phyloP scores from a whole-genome alignment of 2,888 invertebrate species.

The Trimorus sp. region DNA sequence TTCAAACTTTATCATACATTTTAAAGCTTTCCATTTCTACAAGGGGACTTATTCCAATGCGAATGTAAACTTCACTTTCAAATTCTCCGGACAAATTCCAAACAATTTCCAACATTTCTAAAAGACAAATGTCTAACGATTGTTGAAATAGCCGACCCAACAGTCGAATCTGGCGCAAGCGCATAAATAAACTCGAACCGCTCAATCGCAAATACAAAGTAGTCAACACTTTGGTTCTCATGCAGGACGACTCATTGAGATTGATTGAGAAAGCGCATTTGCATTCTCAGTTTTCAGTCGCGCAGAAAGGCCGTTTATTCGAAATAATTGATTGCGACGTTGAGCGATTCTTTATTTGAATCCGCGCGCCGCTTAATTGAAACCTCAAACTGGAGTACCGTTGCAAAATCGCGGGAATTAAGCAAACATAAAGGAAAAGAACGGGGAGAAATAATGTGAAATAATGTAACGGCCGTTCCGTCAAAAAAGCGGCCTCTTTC shows the following conservation, averaged over 20 bases:
- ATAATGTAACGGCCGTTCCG: slow-evolving; percentile 2
- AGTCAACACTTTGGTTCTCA: slow-evolving; percentile 11
- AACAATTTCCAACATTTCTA: too few species aligned
- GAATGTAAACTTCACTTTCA: too few species aligned
- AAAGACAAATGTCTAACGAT: too few species aligned
- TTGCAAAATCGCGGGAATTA: slow-evolving; percentile 15
- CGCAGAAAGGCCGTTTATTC: slow-evolving; percentile 16
- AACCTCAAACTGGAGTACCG: slow-evolving; percentile 24
- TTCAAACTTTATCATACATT: too few species aligned
- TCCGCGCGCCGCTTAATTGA: slow-evolving; percentile 33
- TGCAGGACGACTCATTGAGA: background rate
- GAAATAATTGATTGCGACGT: slow-evolving; percentile 35
- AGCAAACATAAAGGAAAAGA: background rate
- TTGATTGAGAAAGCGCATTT: slow-evolving; percentile 39
- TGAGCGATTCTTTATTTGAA: slow-evolving; percentile 11
- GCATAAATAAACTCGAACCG: too few species aligned
- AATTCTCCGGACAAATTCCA: too few species aligned
- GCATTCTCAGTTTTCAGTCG: slow-evolving; percentile 19
- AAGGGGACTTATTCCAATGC: too few species aligned
- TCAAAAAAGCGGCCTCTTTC: slow-evolving; percentile 11
- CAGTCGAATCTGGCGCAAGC: too few species aligned
- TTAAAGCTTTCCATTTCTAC: too few species aligned
- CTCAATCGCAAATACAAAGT: background rate
- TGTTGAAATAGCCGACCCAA: too few species aligned
- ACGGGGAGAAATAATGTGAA: too few species aligned